Conservation (phyloP, 2,797 vertebrate species). For the Mormyrus hasselquistii region DNA sequence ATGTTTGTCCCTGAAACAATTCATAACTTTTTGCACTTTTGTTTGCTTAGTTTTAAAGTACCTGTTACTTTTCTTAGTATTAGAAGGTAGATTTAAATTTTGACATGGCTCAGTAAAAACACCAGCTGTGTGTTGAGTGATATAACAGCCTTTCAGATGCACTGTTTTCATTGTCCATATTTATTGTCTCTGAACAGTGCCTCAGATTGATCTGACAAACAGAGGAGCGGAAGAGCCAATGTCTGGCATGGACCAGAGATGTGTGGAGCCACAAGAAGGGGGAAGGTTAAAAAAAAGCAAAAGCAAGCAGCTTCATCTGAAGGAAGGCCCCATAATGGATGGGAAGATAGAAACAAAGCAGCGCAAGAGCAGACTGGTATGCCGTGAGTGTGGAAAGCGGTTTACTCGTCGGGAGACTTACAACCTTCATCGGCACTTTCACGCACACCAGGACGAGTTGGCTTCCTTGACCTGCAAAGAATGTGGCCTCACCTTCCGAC, state of each 20-base stretch:
- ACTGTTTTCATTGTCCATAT: neutral
- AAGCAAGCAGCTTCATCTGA: neutral
- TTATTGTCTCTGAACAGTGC: conserved; percentile 37
- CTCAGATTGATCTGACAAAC: conserved; percentile 17
- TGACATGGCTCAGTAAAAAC: neutral
- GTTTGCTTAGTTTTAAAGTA: neutral
- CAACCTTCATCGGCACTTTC: conserved; percentile 70
- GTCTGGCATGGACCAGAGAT: conserved; percentile 14
- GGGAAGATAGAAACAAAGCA: conserved; percentile 32
- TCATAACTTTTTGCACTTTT: neutral
- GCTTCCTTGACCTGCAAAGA: conserved; percentile 67
- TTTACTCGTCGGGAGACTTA: conserved; percentile 66
- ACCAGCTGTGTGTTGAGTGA: neutral
- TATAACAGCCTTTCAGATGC: neutral
- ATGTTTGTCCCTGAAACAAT: neutral
- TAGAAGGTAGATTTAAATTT: neutral
- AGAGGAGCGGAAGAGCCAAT: conserved; percentile 19
- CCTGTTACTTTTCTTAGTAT: neutral
- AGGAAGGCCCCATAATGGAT: neutral
- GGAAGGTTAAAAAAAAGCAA: neutral
- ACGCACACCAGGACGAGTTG: conserved; percentile 64
- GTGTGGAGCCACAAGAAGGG: neutral
- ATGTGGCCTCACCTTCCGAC: conserved; percentile 67
- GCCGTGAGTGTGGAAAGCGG: conserved; percentile 64
- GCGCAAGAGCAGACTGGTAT: conserved; percentile 52